Evolutionary conservation across 2,888 invertebrate species (phyloP), one percentile per base, ranked within the genome.

Genomic region (Noctua janthina): DNA sequence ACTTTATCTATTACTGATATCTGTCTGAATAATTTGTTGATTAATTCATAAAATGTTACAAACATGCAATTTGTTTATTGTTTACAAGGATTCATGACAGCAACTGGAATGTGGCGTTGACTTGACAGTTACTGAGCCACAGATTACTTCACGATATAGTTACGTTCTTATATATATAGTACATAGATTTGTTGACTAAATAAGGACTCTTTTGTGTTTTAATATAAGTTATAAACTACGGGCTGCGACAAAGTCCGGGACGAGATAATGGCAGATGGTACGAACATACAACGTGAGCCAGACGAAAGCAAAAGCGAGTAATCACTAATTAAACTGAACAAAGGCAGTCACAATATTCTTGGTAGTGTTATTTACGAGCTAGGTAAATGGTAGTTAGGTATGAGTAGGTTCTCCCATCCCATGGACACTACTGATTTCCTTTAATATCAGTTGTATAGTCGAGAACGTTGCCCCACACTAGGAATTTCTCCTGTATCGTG

Each of bases 21-120:
- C 2, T 5, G 23, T n/a, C 8, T 54, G 39, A 64, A 82, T 67
- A 56, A 64, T 72, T 20, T 15, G 49, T 35, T 66, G 46, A 46
- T 59, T 85, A 79, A 76, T 70, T 83, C 86, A 81, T 76, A 66
- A 81, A 76, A 76, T 76, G 15, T 49, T 73, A 80, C 86, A 81
- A 59, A 76, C 76, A 83, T 82, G 77, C 66, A 66, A 54, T 85
- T 70, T 77, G 35, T 86, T 82, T 86, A 86, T 69, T 84, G 82
- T 74, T 76, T 81, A 81, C 76, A 59, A 49, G 46, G 68, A 54
- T 17, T 43, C 49, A 80, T 66, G 46, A 66, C 35, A 56, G 62
- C 67, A 39, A 67, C 49, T 23, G 49, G n/a, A 62, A 62, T 71
- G 1, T 86, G 74, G 35, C 62, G 39, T 76, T 67, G 59, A 56